Percentiles rank a stretch among this genome's conserved stretches.
Evolutionary conservation across 1,140 invertebrate genomes (phyloP).

Genomic region (Dendrolimus punctatus): DNA sequence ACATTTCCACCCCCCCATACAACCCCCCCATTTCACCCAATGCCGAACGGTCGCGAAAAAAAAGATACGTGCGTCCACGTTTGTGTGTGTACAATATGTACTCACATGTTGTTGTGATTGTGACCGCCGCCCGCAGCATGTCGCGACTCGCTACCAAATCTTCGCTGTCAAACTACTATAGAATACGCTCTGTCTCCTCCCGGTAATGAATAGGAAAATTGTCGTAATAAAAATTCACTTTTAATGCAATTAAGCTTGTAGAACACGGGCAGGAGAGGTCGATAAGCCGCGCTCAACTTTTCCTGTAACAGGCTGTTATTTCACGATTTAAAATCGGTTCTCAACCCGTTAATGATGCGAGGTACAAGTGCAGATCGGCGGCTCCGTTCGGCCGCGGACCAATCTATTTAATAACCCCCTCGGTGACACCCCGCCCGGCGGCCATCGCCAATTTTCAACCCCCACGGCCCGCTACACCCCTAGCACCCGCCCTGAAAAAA

Average conservation of each 20-base stretch:
- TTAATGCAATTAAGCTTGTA: slow-evolving; percentile 62
- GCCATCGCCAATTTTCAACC: slow-evolving; percentile 70
- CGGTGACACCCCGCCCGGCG: slow-evolving; percentile 67
- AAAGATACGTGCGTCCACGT: slow-evolving; percentile 50
- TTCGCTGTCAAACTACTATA: slow-evolving; percentile 1
- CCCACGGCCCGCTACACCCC: slow-evolving; percentile 39
- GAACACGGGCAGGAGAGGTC: slow-evolving; percentile 44
- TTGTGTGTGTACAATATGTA: slow-evolving; percentile 11
- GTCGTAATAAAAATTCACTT: slow-evolving; percentile 44
- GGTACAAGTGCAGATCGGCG: slow-evolving; percentile 69
- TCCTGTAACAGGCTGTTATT: slow-evolving; percentile 69
- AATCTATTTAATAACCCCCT: slow-evolving; percentile 73
- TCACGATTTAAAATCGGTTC: slow-evolving; percentile 71
- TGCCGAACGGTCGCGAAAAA: slow-evolving; percentile 50
- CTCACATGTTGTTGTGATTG: slow-evolving; percentile 17
- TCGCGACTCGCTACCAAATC: slow-evolving; percentile 5
- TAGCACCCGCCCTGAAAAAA: slow-evolving; percentile 70
- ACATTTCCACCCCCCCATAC: slow-evolving; percentile 53
- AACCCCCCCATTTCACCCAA: slow-evolving; percentile 29
- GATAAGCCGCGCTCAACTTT: slow-evolving; percentile 67
- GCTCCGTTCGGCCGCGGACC: slow-evolving; percentile 70
- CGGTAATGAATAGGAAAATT: slow-evolving; percentile 26
- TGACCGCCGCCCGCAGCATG: slow-evolving; percentile 11
- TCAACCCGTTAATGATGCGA: slow-evolving; percentile 72
- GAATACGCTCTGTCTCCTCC: slow-evolving; percentile 5